Percentiles rank a stretch among this genome's conserved stretches.
These are phyloP conservation scores for Eupithecia dodoneata DNA, from an alignment of 2,888 invertebrate species.

Conservation along the genomic window DNA sequence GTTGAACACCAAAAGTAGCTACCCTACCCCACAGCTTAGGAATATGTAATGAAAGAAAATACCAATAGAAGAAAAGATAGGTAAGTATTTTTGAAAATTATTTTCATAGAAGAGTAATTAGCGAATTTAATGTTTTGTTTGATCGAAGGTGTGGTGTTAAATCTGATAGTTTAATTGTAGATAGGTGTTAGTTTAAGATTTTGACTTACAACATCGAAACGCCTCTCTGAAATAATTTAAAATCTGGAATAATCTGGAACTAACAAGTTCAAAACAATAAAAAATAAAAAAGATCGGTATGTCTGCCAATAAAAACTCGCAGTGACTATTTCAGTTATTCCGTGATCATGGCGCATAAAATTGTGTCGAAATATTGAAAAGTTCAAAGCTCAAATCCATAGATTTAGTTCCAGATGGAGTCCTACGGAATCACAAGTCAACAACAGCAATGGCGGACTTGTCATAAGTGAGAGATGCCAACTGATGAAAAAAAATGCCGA, in stretches of 20 bases:
- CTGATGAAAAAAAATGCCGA: no score
- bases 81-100: background rate
- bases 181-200: slow-evolving; percentile 30
- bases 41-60: background rate
- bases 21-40: background rate
- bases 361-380: no score
- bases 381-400: no score
- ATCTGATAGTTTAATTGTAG: slow-evolving; percentile 21
- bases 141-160: background rate
- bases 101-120: background rate
- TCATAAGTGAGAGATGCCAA: no score
- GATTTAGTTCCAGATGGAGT: no score
- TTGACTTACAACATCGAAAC: slow-evolving; percentile 32
- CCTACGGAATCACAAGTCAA: no score
- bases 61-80: background rate
- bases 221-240: slow-evolving; percentile 24
- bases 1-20: background rate
- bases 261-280: slow-evolving; percentile 22
- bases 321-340: no score
- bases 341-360: no score
- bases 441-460: no score
- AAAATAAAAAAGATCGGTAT: background rate
- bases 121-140: background rate
- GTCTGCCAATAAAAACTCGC: no score
- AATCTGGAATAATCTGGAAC: slow-evolving; percentile 39